Evolutionary conservation across 2,113 vertebrate genomes (phyloP).

Genomic region (Meriones unguiculatus): DNA sequence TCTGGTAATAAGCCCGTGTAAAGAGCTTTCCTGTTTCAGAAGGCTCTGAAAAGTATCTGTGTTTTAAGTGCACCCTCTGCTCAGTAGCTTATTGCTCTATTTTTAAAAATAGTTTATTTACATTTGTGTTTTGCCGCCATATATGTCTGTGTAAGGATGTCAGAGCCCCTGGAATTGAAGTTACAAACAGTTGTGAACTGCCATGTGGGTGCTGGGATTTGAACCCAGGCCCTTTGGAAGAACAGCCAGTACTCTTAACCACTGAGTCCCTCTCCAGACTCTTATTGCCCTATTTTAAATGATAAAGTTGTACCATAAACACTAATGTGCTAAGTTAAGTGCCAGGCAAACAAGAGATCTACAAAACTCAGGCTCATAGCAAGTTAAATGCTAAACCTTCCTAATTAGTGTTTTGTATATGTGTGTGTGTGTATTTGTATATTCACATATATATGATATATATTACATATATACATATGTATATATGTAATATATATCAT

Average conservation of each 20-base stretch:
- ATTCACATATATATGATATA: background rate
- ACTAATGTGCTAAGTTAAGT: conserved; percentile 19
- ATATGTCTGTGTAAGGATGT: no score
- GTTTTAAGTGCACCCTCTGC: background rate
- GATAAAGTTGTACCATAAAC: conserved; percentile 32
- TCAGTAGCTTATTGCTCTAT: background rate
- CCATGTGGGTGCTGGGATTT: no score
- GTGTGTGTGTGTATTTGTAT: background rate
- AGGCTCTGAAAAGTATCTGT: conserved; percentile 33
- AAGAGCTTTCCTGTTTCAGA: conserved; percentile 26
- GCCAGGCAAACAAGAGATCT: background rate
- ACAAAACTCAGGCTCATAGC: background rate
- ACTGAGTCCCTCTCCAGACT: no score
- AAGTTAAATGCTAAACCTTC: conserved; percentile 5
- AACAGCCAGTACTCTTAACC: no score
- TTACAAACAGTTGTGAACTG: no score
- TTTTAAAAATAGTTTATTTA: no score
- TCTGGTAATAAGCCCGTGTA: conserved; percentile 9
- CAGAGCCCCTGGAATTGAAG: no score
- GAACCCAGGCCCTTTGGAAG: no score
- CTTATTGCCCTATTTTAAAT: conserved; percentile 12
- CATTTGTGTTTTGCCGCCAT: no score
- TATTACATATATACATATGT: background rate
- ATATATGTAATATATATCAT: background rate
- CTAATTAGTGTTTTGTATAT: background rate